phyloP scores from a whole-genome alignment of 2,797 vertebrate genomes.

The Rhinatrema bivittatum region DNA sequence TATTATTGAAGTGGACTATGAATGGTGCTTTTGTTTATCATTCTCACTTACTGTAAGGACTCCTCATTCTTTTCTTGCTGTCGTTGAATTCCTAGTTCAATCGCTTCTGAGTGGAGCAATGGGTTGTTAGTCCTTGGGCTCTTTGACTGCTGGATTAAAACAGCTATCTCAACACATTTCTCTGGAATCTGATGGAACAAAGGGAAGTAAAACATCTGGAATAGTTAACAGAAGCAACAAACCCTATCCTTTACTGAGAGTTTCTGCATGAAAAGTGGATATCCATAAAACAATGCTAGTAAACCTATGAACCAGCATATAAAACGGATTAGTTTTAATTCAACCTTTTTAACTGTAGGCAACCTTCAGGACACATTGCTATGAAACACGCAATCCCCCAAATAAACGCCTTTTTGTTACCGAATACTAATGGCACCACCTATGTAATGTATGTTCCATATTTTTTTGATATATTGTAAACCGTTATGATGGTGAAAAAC shows the following conservation, averaged over 20 bases:
- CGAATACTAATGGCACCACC: too few relatives aligned
- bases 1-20: too few relatives aligned
- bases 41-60: conserved; percentile 66
- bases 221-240: neutral
- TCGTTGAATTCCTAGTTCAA: conserved; percentile 58
- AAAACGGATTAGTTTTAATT: too few relatives aligned
- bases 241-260: accelerated
- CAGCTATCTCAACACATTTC: conserved; percentile 64
- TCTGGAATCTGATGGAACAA: conserved; percentile 63
- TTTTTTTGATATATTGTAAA: too few relatives aligned
- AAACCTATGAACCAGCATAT: too few relatives aligned
- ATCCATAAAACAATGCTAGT: neutral
- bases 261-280: neutral
- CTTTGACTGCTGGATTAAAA: conserved; percentile 64
- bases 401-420: too few relatives aligned
- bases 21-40: too few relatives aligned
- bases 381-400: too few relatives aligned
- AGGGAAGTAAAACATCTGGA: conserved; percentile 8
- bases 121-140: conserved; percentile 43
- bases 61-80: conserved; percentile 76
- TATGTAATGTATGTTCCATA: too few relatives aligned
- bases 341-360: too few relatives aligned
- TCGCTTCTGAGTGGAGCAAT: conserved; percentile 58
- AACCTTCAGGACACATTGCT: too few relatives aligned
- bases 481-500: too few relatives aligned